A percentile compares a stretch with the other conserved stretches of the same genome.
These are phyloP conservation scores for Amiota minor DNA, from an alignment of 2,888 invertebrate genomes.

Conservation along the genomic window DNA sequence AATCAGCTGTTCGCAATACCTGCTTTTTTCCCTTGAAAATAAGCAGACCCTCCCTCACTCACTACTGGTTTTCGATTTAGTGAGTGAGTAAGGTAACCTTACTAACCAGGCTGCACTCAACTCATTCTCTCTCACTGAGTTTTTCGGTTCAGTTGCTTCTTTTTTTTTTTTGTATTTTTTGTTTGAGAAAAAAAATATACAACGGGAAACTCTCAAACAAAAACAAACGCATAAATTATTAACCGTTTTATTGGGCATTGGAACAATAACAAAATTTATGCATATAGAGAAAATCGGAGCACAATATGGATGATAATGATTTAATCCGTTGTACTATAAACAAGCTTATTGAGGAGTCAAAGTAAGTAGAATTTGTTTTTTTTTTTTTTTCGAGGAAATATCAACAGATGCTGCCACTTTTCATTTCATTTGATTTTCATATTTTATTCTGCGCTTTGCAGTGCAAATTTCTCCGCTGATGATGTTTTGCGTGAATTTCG, in stretches of 20 bases:
- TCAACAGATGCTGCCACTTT: conserved; percentile 45
- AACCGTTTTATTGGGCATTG: conserved; percentile 7
- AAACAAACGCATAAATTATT: background rate
- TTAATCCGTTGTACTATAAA: conserved; percentile 59
- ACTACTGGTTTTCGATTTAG: too few relatives aligned
- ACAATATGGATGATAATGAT: conserved; percentile 51
- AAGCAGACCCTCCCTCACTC: too few relatives aligned
- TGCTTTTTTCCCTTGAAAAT: background rate
- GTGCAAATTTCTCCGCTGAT: conserved; percentile 65
- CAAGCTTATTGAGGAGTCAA: conserved; percentile 62
- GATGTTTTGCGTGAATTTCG: conserved; percentile 68
- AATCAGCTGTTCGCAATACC: conserved; percentile 5
- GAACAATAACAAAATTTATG: background rate
- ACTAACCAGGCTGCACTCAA: background rate
- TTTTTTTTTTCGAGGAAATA: background rate
- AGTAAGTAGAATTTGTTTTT: conserved; percentile 53
- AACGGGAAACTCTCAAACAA: background rate
- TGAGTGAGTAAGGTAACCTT: background rate
- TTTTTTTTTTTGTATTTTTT: too few relatives aligned
- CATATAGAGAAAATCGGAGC: background rate
- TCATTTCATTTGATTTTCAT: background rate
- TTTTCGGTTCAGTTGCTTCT: too few relatives aligned
- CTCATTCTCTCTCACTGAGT: background rate
- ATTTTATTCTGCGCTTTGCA: conserved; percentile 41
- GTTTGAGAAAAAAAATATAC: background rate